Evolutionary conservation across 2,888 invertebrate species (phyloP).

Genomic region (Dynastes tityus): DNA sequence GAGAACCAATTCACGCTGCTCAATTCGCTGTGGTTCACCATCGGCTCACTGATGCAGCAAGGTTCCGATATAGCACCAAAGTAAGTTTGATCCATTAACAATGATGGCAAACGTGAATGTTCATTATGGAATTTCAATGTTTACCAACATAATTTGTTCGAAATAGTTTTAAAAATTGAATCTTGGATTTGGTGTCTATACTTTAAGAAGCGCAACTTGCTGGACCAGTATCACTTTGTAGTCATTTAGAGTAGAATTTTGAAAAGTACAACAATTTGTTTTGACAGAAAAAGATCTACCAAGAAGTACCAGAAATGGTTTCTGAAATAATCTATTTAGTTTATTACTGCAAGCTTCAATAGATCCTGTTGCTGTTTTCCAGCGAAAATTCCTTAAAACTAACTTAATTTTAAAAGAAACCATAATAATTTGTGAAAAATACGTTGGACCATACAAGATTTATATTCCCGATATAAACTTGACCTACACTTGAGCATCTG

Average conservation of each 20-base stretch:
- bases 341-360: too few species aligned
- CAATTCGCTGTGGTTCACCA: conserved; percentile 96
- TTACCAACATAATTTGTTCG: not conserved
- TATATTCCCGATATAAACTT: too few species aligned
- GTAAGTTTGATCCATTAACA: conserved; percentile 74
- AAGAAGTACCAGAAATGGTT: too few species aligned
- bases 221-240: conserved; percentile 48
- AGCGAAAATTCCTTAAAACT: too few species aligned
- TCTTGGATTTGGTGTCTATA: conserved; percentile 5
- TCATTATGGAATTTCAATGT: not conserved
- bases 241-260: conserved; percentile 6
- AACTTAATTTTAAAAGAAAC: too few species aligned
- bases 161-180: not conserved
- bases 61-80: conserved; percentile 93
- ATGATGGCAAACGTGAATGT: not conserved
- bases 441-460: too few species aligned
- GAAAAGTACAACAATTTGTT: too few species aligned
- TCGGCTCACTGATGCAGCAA: conserved; percentile 93
- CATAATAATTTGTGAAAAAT: too few species aligned
- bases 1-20: conserved; percentile 93
- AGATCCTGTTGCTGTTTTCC: too few species aligned
- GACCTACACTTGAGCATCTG: too few species aligned
- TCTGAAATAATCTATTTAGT: too few species aligned
- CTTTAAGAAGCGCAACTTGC: conserved; percentile 48
- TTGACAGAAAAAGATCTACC: too few species aligned